These are phyloP conservation scores for Epizoanthus fatuus DNA, from an alignment of 92 coral and sea anemone genomes.

Conservation along the genomic window DNA sequence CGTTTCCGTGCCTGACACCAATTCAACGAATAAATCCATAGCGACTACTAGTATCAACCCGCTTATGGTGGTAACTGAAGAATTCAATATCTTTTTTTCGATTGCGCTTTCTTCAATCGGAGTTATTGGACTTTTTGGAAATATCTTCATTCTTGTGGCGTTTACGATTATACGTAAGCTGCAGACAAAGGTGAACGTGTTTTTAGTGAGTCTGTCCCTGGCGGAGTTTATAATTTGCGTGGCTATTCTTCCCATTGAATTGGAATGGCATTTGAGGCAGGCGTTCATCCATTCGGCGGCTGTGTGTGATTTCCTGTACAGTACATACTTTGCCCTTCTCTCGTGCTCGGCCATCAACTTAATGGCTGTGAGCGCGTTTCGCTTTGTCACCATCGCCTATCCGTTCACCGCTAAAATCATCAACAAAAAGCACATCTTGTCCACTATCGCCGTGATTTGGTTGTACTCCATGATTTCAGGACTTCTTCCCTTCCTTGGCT, in stretches of 20 bases:
- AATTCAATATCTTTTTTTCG: constrained; percentile 40
- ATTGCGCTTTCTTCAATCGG: constrained; percentile 59
- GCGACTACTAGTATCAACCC: not conserved
- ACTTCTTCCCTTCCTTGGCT: constrained; percentile 78
- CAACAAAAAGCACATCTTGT: constrained; percentile 52
- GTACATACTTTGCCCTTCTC: constrained; percentile 62
- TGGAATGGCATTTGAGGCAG: constrained; percentile 74
- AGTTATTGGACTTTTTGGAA: constrained; percentile 69
- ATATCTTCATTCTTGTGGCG: constrained; percentile 71
- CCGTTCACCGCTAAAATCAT: constrained; percentile 77
- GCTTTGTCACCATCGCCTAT: constrained; percentile 79
- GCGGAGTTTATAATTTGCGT: constrained; percentile 69
- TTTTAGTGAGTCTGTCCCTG: constrained; percentile 80
- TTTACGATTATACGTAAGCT: constrained; percentile 72
- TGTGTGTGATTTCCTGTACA: constrained; percentile 80
- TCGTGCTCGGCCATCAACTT: constrained; percentile 82
- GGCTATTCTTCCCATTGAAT: constrained; percentile 74
- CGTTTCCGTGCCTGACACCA: not conserved
- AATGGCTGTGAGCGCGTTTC: constrained; percentile 81
- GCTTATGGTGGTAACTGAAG: constrained; percentile 29
- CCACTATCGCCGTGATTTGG: constrained; percentile 67
- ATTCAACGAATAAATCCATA: not conserved
- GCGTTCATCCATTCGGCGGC: constrained; percentile 67
- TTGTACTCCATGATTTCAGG: constrained; percentile 71
- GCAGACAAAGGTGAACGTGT: constrained; percentile 73